These are phyloP conservation scores for Candoia aspera DNA, from an alignment of 2,113 vertebrate genomes.

Conservation along the genomic window DNA sequence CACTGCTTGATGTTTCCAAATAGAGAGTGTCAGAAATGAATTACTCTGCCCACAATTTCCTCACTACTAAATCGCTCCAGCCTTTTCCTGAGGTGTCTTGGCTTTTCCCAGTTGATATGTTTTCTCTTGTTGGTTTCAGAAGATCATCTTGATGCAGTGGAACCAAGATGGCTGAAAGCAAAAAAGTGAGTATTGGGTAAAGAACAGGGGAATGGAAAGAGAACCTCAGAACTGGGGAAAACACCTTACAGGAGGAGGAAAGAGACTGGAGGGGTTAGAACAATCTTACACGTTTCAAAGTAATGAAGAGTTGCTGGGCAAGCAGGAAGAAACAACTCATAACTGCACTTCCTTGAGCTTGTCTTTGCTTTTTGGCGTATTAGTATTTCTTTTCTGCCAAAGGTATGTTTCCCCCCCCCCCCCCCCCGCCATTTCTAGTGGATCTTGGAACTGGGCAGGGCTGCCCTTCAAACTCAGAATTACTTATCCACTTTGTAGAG, in stretches of 20 bases:
- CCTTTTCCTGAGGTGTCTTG: neutral
- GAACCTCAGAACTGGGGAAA: neutral
- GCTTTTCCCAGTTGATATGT: neutral
- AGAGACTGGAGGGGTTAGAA: neutral
- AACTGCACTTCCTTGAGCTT: neutral
- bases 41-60: neutral
- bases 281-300: neutral
- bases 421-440: neutral
- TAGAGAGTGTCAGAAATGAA: neutral
- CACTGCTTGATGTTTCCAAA: neutral
- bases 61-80: neutral
- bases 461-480: neutral
- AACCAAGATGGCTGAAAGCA: fast-evolving
- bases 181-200: conserved; percentile 40
- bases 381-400: neutral
- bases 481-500: neutral
- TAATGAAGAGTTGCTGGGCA: neutral
- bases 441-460: neutral
- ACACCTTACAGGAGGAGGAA: neutral
- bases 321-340: neutral
- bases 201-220: no score
- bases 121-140: conserved; percentile 34
- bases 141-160: neutral
- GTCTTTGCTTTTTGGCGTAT: neutral
- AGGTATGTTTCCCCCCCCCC: neutral